A percentile compares a stretch with the other conserved stretches of the same genome.
phyloP scores from a whole-genome alignment of 2,888 invertebrate genomes.

The Actias luna region DNA sequence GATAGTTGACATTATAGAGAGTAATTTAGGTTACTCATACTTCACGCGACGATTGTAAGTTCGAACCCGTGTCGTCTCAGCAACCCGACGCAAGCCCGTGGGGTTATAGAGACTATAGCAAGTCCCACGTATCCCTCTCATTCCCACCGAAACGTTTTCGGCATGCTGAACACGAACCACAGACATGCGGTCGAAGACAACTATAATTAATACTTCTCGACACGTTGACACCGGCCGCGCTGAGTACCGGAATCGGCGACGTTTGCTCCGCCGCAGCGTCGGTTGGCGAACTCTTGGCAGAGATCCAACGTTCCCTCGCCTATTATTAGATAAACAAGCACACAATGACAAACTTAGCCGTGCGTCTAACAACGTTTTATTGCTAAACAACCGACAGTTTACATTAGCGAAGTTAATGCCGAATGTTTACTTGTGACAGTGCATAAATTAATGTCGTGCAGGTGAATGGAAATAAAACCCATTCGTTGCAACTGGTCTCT shows the following conservation, averaged over 20 bases:
- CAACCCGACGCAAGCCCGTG: too few species aligned
- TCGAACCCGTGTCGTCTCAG: too few species aligned
- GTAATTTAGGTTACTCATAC: too few species aligned
- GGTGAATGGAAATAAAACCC: conserved; percentile 48
- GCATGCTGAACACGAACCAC: neutral
- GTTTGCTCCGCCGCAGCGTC: conserved; percentile 41
- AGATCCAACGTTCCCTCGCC: conserved; percentile 41
- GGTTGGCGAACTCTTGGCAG: conserved; percentile 49
- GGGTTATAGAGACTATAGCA: too few species aligned
- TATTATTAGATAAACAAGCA: conserved; percentile 47
- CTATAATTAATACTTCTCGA: conserved; percentile 17
- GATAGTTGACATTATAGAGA: too few species aligned
- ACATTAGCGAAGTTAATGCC: neutral
- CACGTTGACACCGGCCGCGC: conserved; percentile 13
- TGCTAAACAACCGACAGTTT: neutral
- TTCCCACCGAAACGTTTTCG: neutral
- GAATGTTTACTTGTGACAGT: conserved; percentile 3
- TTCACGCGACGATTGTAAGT: too few species aligned
- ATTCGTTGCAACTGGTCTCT: too few species aligned
- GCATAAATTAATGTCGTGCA: conserved; percentile 47
- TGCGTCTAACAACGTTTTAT: conserved; percentile 24
- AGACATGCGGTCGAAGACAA: neutral
- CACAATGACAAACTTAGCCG: conserved; percentile 28
- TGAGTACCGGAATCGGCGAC: too few species aligned
- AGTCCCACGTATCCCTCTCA: too few species aligned